Percentiles rank a stretch among this genome's conserved stretches.
Conservation (phyloP, 2,113 vertebrate species). For the Mormoops blainvillei region DNA sequence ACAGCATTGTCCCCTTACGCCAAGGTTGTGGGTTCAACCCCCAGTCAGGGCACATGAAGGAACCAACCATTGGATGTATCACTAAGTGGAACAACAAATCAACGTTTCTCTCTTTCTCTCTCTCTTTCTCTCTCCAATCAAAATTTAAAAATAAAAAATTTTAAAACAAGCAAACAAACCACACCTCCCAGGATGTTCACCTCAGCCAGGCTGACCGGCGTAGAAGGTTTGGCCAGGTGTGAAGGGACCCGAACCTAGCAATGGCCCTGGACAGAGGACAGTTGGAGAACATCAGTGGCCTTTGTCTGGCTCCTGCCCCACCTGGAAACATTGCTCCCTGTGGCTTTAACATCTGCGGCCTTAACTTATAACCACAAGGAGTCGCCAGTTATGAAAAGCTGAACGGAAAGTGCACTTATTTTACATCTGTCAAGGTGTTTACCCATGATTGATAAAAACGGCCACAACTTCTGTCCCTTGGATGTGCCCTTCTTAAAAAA, state of each 20-base stretch:
- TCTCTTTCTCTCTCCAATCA: too few relatives aligned
- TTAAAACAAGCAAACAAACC: too few relatives aligned
- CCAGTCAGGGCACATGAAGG: too few relatives aligned
- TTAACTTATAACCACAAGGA: background rate
- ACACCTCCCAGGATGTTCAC: background rate
- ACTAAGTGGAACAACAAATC: too few relatives aligned
- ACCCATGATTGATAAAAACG: background rate
- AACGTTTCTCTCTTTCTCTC: too few relatives aligned
- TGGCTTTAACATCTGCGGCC: background rate
- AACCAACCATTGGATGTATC: too few relatives aligned
- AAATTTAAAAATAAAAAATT: too few relatives aligned
- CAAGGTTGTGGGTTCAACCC: too few relatives aligned
- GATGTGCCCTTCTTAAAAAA: background rate
- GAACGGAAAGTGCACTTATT: background rate
- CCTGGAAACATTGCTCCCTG: background rate
- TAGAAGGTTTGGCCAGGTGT: background rate
- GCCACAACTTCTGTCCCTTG: background rate
- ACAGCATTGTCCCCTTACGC: too few relatives aligned
- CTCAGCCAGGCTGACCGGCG: too few relatives aligned
- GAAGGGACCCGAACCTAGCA: rapidly evolving
- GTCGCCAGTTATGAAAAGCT: background rate
- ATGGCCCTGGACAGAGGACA: background rate
- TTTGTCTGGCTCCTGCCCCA: background rate
- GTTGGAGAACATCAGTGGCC: background rate
- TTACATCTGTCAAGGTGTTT: background rate